A percentile compares a stretch with the other conserved stretches of the same genome.
Evolutionary conservation across 2,113 vertebrate genomes (phyloP).

Genomic region (Chionodraco myersi): DNA sequence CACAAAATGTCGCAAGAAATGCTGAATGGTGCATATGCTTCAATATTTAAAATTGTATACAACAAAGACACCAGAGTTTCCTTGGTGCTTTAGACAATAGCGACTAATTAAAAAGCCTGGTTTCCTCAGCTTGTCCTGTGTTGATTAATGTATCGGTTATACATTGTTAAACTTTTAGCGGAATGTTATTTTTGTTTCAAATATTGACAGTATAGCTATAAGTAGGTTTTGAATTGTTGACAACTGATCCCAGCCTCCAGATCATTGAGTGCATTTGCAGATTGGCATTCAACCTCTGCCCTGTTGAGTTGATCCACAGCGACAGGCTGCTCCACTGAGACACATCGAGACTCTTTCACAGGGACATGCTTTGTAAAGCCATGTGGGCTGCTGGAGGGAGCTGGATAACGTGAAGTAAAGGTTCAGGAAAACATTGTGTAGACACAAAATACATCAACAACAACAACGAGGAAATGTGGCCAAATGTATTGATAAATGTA

Average conservation of each 20-base stretch:
- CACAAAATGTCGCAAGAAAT: too few relatives aligned
- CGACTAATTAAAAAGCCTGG: too few relatives aligned
- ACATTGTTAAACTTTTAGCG: not conserved
- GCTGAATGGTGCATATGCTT: too few relatives aligned
- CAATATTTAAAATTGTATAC: too few relatives aligned
- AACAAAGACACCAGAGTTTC: too few relatives aligned
- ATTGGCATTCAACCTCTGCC: not conserved
- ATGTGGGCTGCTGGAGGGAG: slow-evolving; percentile 81
- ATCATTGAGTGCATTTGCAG: not conserved
- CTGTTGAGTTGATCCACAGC: not conserved
- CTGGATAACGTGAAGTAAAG: slow-evolving; percentile 74
- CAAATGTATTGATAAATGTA: too few relatives aligned
- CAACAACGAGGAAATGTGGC: too few relatives aligned
- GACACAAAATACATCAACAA: not conserved
- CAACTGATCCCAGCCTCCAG: not conserved
- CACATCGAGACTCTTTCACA: slow-evolving; percentile 47
- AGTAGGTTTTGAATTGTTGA: too few relatives aligned
- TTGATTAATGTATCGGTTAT: too few relatives aligned
- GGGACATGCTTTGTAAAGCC: slow-evolving; percentile 59
- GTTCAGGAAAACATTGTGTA: slow-evolving; percentile 68
- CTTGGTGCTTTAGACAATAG: too few relatives aligned
- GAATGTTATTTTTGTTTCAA: not conserved
- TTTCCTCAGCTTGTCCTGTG: too few relatives aligned
- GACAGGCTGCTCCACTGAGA: not conserved
- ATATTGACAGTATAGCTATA: not conserved